A percentile compares a stretch with the other conserved stretches of the same genome.
phyloP scores from a whole-genome alignment of 2,113 vertebrate genomes.

The Chloebia gouldiae region DNA sequence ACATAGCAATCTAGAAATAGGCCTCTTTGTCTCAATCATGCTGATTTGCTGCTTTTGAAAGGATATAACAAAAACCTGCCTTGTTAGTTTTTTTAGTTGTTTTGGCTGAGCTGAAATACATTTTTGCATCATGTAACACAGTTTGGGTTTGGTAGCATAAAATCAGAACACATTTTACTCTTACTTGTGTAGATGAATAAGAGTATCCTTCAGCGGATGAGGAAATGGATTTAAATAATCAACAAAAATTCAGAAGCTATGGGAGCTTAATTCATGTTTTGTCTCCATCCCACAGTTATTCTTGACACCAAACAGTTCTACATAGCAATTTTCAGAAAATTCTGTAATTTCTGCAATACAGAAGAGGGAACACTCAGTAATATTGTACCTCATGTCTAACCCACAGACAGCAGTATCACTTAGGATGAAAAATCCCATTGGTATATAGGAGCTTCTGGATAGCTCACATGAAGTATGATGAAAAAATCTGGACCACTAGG shows the following conservation, averaged over 20 bases:
- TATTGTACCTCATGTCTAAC: neutral
- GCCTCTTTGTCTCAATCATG: neutral
- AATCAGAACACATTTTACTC: neutral
- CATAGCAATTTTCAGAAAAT: neutral
- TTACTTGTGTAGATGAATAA: neutral
- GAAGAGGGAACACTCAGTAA: neutral
- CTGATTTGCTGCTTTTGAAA: neutral
- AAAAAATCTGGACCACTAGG: neutral
- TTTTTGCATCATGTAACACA: neutral
- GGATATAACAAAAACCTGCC: neutral
- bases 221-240: neutral
- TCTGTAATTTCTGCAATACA: neutral
- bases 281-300: neutral
- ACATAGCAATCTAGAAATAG: neutral
- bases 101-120: neutral
- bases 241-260: neutral
- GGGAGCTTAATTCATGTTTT: neutral
- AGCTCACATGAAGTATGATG: neutral
- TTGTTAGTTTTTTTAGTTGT: neutral
- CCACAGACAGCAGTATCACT: neutral
- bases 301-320: neutral
- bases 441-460: neutral
- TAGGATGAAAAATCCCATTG: neutral
- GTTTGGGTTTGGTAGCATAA: neutral
- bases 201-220: neutral